phyloP scores from a whole-genome alignment of 2,113 vertebrate species.

The Xiphorhynchus elegans region DNA sequence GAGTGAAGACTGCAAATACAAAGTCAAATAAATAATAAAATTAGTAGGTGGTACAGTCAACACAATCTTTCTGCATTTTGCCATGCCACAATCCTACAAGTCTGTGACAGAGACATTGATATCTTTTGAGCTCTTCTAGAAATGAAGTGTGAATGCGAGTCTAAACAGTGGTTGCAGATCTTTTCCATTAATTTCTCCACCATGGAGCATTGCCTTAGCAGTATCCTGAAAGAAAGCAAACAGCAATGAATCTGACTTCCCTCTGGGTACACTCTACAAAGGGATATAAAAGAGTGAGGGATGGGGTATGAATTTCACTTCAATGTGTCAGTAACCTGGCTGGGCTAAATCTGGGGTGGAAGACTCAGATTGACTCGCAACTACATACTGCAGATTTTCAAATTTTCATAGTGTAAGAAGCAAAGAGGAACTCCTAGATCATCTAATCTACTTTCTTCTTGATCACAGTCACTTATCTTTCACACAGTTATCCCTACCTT shows the following conservation, averaged over 20 bases:
- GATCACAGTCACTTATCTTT: conserved; percentile 50
- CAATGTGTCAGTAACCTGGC: neutral
- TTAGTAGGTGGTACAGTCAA: neutral
- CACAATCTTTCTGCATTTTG: neutral
- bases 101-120: neutral
- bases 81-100: neutral
- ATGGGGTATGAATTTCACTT: conserved; percentile 6
- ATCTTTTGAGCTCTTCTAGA: neutral
- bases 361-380: conserved; percentile 20
- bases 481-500: conserved; percentile 38
- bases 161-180: neutral
- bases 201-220: neutral
- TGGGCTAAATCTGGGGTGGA: conserved; percentile 17
- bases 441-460: conserved; percentile 53
- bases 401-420: conserved; percentile 16
- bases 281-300: neutral
- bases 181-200: neutral
- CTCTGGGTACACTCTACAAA: neutral
- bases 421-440: conserved; percentile 19
- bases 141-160: neutral
- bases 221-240: conserved; percentile 5
- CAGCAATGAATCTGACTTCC: neutral
- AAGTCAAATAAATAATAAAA: neutral
- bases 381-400: neutral
- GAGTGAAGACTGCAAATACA: neutral